A percentile compares a stretch with the other conserved stretches of the same genome.
These are phyloP conservation scores for Esox niger DNA, from an alignment of 2,113 vertebrate species.

Conservation along the genomic window DNA sequence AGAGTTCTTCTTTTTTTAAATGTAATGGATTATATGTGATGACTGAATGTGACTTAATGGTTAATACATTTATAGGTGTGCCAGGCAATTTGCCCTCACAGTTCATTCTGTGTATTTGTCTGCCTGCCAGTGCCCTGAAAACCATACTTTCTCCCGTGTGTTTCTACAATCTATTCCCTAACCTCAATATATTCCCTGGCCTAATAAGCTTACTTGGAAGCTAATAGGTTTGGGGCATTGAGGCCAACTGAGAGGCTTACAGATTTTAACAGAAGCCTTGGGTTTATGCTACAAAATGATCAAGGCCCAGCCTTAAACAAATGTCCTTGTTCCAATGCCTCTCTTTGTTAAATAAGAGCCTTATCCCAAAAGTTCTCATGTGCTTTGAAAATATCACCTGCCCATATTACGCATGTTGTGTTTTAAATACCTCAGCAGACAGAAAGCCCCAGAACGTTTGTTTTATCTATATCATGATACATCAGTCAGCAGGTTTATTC, in stretches of 20 bases:
- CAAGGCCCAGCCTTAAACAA: conserved; percentile 16
- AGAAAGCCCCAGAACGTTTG: neutral
- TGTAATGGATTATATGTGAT: no score
- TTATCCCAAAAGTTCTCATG: conserved; percentile 67
- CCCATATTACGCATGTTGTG: neutral
- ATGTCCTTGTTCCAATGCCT: conserved; percentile 48
- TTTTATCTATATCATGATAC: neutral
- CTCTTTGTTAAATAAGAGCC: conserved; percentile 68
- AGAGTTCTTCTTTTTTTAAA: no score
- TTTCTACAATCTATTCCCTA: neutral
- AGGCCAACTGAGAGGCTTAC: conserved; percentile 54
- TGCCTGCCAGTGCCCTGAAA: neutral
- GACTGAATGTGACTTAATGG: no score
- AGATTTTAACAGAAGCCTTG: conserved; percentile 44
- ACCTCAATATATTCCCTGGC: no score
- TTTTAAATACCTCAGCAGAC: neutral
- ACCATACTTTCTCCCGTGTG: neutral
- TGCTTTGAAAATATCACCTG: conserved; percentile 31
- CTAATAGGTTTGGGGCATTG: conserved; percentile 48
- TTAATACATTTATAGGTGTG: no score
- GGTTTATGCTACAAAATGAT: conserved; percentile 47
- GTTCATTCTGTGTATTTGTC: no score
- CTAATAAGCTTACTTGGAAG: conserved; percentile 27
- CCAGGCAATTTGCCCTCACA: no score
- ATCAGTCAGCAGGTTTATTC: no score